Base-by-base conservation (phyloP, 2,113 vertebrate species). In the Myrmecobius fasciatus region DNA sequence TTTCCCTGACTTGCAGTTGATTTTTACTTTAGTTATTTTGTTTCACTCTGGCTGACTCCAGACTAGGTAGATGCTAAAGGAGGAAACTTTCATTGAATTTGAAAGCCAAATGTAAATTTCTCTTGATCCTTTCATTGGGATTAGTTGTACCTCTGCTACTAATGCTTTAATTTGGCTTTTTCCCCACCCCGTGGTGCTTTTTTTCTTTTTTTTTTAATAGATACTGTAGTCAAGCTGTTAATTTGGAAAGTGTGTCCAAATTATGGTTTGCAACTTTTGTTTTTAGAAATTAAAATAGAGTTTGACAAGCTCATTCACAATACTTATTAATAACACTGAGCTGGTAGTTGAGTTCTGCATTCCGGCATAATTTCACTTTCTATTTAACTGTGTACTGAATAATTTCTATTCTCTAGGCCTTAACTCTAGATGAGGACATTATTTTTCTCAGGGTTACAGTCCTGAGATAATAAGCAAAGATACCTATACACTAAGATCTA, bases 101-200 rank as follows among this genome's bases (percentile, higher is more conserved):
- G 31, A 60, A 94, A 90, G 53, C 94, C 96, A 94, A 92, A 46
- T 91, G 24, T 94, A 53, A 95, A 88, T 93, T 95, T 10, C 52
- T 92, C 96, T 95, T 93, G 46, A 83, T 91, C 43, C 25, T 92
- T 36, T 96, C 92, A 47, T 94, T 92, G 91, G 92, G 7, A 90
- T 43, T 94, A 8, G 60, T 20, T 20, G 93, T 91, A 92, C 20
- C 43, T 90, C 43, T 89, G 1, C 75, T 96, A 31, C 91, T 97
- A 43, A 83, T 43, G n/a, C 67, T 20, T 83, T 83, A 17, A 43
- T 83, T 83, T 53, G 24, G 53, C 6, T 24, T n/a, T n/a, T n/a
- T 43, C 11, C 56, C 60, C 53, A 20, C 22, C 49, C 49, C 9
- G 9, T 51, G 36, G 28, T 36, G 12, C 14, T 75, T 75, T 75